Base-by-base conservation (phyloP, 2,888 invertebrate species). In the Drosophila mulleri region DNA sequence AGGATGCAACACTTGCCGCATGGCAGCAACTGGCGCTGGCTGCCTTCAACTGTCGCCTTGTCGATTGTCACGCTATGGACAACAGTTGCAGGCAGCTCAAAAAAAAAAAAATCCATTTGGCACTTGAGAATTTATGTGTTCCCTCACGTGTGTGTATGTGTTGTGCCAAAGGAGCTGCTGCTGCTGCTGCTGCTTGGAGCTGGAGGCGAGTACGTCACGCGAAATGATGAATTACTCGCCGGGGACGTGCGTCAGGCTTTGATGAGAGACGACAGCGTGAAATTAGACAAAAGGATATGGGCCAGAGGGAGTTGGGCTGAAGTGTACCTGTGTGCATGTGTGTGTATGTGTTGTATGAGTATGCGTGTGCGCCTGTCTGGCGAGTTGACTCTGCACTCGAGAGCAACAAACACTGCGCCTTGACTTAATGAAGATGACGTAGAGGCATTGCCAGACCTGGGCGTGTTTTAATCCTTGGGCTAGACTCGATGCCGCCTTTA, bases 221-320 rank as follows among this genome's bases (percentile, higher is more conserved):
- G 75, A 89, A 89, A 86, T 86, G 86, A 86, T 86, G 86, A 89
- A 86, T 86, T 86, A 89, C 88, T 88, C 89, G 89, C 89, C 81
- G 83, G 89, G 86, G 86, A 86, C 83, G 88, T 76, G 86, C 86
- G 89, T 89, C 86, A 86, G 72, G 63, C 88, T 89, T 85, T 85
- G 85, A 85, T 85, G 89, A 87, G 88, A 82, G 82, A 82, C 85
- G 87, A 85, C 86, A 85, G 89, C 88, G 89, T 86, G 88, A 86
- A 89, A 86, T 86, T 86, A 89, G 89, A 86, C 86, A 86, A 86
- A 89, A 89, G 88, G 81, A 89, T 78, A 84, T 67, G 80, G 72
- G 54, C 63, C 72, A 66, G 67, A 67, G 70, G 77, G 83, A 65
- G 75, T 56, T 66, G 72, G 12, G 32, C 57, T 41, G 35, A 50